Percentiles rank a stretch among this genome's conserved stretches.
These are phyloP conservation scores for Pachymerium ferrugineum DNA, from an alignment of 2,888 invertebrate species.

Conservation along the genomic window DNA sequence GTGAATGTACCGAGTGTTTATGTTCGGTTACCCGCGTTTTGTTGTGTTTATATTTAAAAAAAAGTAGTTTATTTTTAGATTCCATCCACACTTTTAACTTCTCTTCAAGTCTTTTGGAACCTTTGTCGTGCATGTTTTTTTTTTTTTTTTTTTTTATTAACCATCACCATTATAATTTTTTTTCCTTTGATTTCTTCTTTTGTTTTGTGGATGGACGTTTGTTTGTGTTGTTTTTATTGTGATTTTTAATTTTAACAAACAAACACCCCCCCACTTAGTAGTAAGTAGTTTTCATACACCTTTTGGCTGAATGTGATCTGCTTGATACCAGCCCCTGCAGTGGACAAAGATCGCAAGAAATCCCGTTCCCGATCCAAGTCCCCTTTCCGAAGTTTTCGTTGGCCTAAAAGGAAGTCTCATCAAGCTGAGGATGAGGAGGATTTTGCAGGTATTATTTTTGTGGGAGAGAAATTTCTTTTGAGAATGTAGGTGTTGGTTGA, in stretches of 20 bases:
- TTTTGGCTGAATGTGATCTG: slow-evolving; percentile 33
- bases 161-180: neutral
- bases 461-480: too few relatives aligned
- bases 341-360: slow-evolving; percentile 51
- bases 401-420: slow-evolving; percentile 61
- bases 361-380: slow-evolving; percentile 87
- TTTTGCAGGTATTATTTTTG: slow-evolving; percentile 55
- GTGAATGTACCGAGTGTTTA: neutral
- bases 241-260: neutral
- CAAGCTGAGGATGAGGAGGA: slow-evolving; percentile 62
- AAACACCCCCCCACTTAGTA: neutral
- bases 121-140: neutral
- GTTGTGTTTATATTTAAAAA: neutral
- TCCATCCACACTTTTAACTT: slow-evolving; percentile 18
- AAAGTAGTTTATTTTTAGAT: neutral
- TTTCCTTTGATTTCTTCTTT: neutral
- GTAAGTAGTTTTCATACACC: neutral
- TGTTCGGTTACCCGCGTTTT: neutral
- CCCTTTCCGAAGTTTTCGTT: slow-evolving; percentile 87
- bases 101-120: too few relatives aligned
- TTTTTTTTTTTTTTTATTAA: neutral
- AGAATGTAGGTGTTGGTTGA: neutral
- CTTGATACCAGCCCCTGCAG: slow-evolving; percentile 39
- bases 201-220: neutral
- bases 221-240: slow-evolving; percentile 10